phyloP scores from a whole-genome alignment of 2,797 vertebrate species.

The Acipenser oxyrinchus region DNA sequence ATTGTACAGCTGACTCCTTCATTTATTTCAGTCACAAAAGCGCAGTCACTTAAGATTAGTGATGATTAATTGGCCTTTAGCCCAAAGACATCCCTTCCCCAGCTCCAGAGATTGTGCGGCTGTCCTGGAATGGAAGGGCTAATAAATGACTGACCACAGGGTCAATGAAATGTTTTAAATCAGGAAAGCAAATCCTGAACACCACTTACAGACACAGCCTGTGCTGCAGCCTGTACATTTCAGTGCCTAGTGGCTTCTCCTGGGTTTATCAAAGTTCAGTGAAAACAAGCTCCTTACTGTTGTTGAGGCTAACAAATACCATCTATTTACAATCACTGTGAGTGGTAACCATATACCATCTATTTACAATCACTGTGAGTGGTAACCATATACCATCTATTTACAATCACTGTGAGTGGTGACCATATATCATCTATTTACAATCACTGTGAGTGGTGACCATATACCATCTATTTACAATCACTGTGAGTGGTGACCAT shows the following conservation, averaged over 20 bases:
- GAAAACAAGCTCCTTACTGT: not conserved
- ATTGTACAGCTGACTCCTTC: not conserved
- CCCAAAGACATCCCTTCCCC: not conserved
- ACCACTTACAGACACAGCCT: not conserved
- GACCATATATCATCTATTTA: no score
- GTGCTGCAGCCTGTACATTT: not conserved
- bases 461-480: no score
- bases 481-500: no score
- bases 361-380: no score
- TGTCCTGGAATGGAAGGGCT: not conserved
- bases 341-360: no score
- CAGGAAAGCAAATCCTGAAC: not conserved
- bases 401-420: no score
- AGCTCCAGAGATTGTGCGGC: not conserved
- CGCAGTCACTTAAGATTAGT: not conserved
- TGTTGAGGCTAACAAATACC: not conserved
- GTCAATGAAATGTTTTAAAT: not conserved
- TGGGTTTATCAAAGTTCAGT: not conserved
- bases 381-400: no score
- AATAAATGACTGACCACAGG: conserved; percentile 2
- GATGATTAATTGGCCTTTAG: not conserved
- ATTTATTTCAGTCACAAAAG: not conserved
- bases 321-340: no score
- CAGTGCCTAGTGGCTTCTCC: not conserved
- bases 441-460: no score